Base-by-base conservation (phyloP, 2,797 vertebrate genomes). In the Microchirus variegatus region DNA sequence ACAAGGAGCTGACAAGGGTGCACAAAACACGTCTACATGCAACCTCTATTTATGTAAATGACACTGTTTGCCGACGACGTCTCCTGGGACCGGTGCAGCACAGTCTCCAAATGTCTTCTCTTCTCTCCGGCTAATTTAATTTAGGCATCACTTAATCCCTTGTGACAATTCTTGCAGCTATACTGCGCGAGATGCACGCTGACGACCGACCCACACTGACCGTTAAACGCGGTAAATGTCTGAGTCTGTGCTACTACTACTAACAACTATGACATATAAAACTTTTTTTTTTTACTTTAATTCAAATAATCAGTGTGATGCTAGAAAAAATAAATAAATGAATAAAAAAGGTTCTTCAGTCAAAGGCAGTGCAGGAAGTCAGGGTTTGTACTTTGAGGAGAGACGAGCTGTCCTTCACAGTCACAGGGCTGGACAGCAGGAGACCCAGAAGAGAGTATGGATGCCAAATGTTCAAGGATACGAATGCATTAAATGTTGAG, bases 281-380 rank as follows among this genome's bases (percentile, higher is more conserved):
- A 31, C 3, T 31, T 7, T 6, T 4, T 6, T 4, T 31, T 31
- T 31, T 31, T 5, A 3, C 31, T 31, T 31, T 8, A 31, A 31
- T 31, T 31, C 31, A 31, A 31, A 31, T 31, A 31, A 31, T 31
- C 31, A 31, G 31, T 8, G 31, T 31, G 31, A 31, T 5, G 22
- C 22, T 22, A 22, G 22, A 2, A 22, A 3, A 22, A 5, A 22
- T 22, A 22, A 22, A 22, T 22, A 22, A 22, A 22, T 22, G 4
- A 22, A 22, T 22, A 22, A 22, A 22, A 22, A 22, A 1, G 3
- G 17, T 57, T 63, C 45, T 42, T 71, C 49, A 48, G 50, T 49
- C 31, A 61, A 62, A 73, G 71, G 59, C 58, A 70, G 53, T 2
- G 19, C 66, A 63, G 52, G 69, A 70, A 69, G 50, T 71, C 63